Conservation (phyloP, 2,797 vertebrate genomes). For the Numenius phaeopus region DNA sequence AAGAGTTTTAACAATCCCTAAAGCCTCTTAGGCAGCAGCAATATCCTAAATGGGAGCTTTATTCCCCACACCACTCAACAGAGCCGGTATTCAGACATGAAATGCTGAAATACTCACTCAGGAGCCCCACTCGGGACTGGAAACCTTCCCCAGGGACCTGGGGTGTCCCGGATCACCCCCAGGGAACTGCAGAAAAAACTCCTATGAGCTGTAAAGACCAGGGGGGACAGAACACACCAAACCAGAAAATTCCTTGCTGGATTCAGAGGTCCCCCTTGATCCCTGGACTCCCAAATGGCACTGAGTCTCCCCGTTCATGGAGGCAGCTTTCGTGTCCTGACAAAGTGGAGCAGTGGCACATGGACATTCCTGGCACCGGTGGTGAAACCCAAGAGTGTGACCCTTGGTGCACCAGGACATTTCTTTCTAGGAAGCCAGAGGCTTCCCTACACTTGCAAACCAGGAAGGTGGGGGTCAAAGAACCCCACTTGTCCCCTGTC, state of each 20-base stretch:
- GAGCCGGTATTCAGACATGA: conserved; percentile 29
- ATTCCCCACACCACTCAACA: conserved; percentile 13
- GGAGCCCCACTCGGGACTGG: background rate
- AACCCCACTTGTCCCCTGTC: background rate
- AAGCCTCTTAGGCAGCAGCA: conserved; percentile 68
- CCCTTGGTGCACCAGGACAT: background rate
- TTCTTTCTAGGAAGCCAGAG: conserved; percentile 5
- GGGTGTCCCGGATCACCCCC: background rate
- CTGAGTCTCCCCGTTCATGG: background rate
- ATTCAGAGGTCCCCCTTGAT: background rate
- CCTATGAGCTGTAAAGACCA: background rate
- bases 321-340: accelerated
- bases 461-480: background rate
- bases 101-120: background rate
- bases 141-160: background rate
- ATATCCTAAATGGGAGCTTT: conserved; percentile 67
- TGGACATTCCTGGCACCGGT: background rate
- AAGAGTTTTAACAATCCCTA: conserved; percentile 64
- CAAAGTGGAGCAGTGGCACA: background rate
- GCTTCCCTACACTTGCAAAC: background rate
- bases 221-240: background rate
- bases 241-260: background rate
- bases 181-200: background rate
- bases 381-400: background rate
- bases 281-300: background rate